Evolutionary conservation across 2,113 vertebrate genomes (phyloP).

Genomic region (Thunnus thynnus): DNA sequence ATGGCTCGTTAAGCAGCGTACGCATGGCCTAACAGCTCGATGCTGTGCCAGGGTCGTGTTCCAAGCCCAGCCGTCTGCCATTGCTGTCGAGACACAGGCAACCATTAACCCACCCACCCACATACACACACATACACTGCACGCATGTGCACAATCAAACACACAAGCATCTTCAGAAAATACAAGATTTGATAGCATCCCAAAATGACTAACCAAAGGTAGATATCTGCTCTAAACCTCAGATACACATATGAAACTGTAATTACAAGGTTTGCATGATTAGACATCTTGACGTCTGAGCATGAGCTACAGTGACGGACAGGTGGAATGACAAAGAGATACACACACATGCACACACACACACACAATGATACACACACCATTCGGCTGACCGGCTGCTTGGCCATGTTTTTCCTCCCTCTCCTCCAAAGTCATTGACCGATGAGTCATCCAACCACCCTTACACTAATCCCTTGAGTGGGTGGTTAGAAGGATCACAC

Average conservation of each 20-base stretch:
- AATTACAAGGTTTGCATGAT: constrained; percentile 19
- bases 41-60: constrained; percentile 69
- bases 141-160: neutral
- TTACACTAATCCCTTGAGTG: constrained; percentile 67
- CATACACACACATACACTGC: neutral
- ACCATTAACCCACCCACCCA: constrained; percentile 10
- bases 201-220: constrained; percentile 7
- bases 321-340: constrained; percentile 49
- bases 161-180: neutral
- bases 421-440: constrained; percentile 68
- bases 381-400: constrained; percentile 46
- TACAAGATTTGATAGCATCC: neutral
- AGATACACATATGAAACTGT: constrained; percentile 8
- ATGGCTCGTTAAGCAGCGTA: constrained; percentile 82
- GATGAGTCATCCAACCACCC: constrained; percentile 68
- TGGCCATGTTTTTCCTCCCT: constrained; percentile 47
- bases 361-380: constrained; percentile 23
- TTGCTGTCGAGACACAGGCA: constrained; percentile 50
- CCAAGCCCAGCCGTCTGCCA: constrained; percentile 71
- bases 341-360: constrained; percentile 29
- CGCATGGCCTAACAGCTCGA: constrained; percentile 75
- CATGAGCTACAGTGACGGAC: constrained; percentile 30
- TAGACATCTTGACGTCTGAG: constrained; percentile 27
- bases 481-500: constrained; percentile 52
- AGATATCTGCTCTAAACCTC: neutral